A percentile compares a stretch with the other conserved stretches of the same genome.
phyloP scores from a whole-genome alignment of 2,113 vertebrate species.

The Dipodomys merriami region DNA sequence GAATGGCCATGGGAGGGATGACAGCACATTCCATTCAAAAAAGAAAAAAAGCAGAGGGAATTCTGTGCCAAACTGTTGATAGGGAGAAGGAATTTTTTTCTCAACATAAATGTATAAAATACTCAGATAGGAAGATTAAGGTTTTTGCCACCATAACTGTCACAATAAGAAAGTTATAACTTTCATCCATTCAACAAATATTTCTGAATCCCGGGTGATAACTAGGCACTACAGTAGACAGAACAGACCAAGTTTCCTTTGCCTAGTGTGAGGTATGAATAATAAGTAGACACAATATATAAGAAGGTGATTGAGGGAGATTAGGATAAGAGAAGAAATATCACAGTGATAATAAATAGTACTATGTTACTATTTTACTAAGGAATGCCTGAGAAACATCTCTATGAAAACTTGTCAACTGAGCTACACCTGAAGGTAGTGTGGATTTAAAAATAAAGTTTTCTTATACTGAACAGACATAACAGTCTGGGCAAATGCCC shows the following conservation, averaged over 20 bases:
- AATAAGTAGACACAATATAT: background rate
- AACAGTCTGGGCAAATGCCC: background rate
- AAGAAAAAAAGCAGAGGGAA: conserved; percentile 50
- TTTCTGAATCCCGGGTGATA: background rate
- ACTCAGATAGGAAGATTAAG: background rate
- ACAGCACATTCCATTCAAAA: conserved; percentile 60
- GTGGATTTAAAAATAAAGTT: background rate
- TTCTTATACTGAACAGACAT: background rate
- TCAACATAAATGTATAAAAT: conserved; percentile 42
- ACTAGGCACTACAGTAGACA: background rate
- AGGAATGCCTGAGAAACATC: too few species aligned
- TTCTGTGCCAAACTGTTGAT: conserved; percentile 66
- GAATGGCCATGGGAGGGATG: conserved; percentile 69
- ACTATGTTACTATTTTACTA: too few species aligned
- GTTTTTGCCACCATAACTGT: background rate
- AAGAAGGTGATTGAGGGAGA: background rate
- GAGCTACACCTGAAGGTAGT: background rate
- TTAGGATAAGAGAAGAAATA: background rate
- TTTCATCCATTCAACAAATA: conserved; percentile 34
- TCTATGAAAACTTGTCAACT: too few species aligned
- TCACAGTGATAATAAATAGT: background rate
- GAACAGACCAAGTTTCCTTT: background rate
- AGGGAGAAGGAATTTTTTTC: conserved; percentile 47
- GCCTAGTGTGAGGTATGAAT: background rate
- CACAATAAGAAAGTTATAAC: background rate